A percentile compares a stretch with the other conserved stretches of the same genome.
Evolutionary conservation across 37 sponge, comb jelly and placozoan genomes (phyloP).

Genomic region (Oscarella lobularis): DNA sequence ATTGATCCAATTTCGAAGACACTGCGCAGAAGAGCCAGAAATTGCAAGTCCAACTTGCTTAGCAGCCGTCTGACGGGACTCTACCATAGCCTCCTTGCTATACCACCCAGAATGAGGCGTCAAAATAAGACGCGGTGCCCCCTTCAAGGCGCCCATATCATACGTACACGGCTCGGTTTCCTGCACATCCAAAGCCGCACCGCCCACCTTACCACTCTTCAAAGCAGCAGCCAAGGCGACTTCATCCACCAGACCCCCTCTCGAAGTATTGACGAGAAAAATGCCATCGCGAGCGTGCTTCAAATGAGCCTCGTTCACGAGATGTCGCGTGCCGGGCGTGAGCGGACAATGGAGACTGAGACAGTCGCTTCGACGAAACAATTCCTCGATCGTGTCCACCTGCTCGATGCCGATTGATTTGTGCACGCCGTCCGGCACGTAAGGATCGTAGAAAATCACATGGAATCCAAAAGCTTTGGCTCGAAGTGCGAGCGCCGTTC

Average conservation of each 20-base stretch:
- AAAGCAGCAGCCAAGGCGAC: slow-evolving; percentile 52
- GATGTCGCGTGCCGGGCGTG: slow-evolving; percentile 33
- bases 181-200: slow-evolving; percentile 72
- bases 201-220: slow-evolving; percentile 47
- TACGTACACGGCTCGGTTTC: slow-evolving; percentile 37
- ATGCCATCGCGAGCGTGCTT: slow-evolving; percentile 44
- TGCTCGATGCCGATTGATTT: slow-evolving; percentile 44
- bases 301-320: slow-evolving; percentile 31
- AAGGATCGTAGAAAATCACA: slow-evolving; percentile 56
- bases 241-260: slow-evolving; percentile 71
- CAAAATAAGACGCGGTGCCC: slow-evolving; percentile 31
- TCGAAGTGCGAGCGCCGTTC: slow-evolving; percentile 44
- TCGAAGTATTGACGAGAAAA: slow-evolving; percentile 53
- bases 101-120: slow-evolving; percentile 70
- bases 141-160: slow-evolving; percentile 11
- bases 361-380: slow-evolving; percentile 41
- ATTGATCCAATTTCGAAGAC: neutral
- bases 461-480: slow-evolving; percentile 66
- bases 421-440: slow-evolving; percentile 22
- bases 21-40: neutral
- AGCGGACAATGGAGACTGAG: slow-evolving; percentile 64
- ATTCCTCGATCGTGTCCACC: slow-evolving; percentile 18
- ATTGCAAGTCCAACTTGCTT: slow-evolving; percentile 28
- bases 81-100: slow-evolving; percentile 46
- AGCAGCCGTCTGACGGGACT: slow-evolving; percentile 18